Evolutionary conservation across 2,113 vertebrate species (phyloP).

Genomic region (Tachuris rubrigastra): DNA sequence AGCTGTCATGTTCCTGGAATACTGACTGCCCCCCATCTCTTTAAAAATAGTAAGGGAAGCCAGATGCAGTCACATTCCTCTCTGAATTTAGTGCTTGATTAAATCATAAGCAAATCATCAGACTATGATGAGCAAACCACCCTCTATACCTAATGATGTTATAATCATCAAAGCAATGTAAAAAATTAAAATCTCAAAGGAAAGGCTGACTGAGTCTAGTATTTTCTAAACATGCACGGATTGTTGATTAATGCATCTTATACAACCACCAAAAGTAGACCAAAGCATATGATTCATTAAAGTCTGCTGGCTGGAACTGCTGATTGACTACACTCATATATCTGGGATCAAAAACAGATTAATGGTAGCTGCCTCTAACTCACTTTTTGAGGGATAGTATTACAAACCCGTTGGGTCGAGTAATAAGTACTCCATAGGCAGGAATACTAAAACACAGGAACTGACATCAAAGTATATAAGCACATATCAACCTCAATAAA

Average conservation of each 20-base stretch:
- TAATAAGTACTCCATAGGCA: not conserved
- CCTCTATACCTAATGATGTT: not conserved
- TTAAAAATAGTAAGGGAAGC: constrained; percentile 13
- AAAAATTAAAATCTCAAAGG: not conserved
- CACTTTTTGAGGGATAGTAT: not conserved
- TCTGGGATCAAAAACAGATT: not conserved
- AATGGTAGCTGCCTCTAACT: not conserved
- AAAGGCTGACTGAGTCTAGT: not conserved
- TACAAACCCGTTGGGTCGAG: not conserved
- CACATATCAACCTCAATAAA: not conserved
- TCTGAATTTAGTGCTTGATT: constrained; percentile 13
- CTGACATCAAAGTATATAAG: not conserved
- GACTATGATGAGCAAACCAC: not conserved
- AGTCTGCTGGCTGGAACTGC: not conserved
- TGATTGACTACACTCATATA: not conserved
- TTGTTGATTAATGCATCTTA: constrained; percentile 2
- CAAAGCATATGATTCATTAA: not conserved
- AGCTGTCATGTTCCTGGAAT: not conserved
- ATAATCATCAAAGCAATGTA: not conserved
- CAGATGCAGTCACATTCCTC: not conserved
- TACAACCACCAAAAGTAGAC: not conserved
- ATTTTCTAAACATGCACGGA: not conserved
- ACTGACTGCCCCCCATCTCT: not conserved
- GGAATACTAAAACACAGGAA: not conserved
- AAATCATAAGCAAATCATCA: constrained; percentile 24